Percentiles rank a stretch among this genome's conserved stretches.
phyloP scores from a whole-genome alignment of 2,888 invertebrate species.

The Mythimna impura region DNA sequence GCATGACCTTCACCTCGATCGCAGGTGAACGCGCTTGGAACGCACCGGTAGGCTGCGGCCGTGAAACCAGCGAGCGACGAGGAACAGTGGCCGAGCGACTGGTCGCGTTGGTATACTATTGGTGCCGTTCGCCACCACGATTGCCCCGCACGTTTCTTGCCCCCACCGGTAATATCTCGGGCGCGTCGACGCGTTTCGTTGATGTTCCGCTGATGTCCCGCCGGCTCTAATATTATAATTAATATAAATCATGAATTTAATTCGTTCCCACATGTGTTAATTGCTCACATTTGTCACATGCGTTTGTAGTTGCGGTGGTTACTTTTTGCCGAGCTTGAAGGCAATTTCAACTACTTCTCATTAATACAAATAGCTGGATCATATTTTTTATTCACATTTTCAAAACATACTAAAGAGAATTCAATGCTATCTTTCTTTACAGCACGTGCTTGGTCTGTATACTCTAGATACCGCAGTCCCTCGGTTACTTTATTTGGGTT shows the following conservation, averaged over 20 bases:
- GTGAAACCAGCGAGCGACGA: not conserved
- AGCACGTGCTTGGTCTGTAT: slow-evolving; percentile 27
- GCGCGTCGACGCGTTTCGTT: slow-evolving; percentile 65
- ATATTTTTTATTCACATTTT: no score
- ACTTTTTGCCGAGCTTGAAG: slow-evolving; percentile 12
- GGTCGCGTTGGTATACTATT: not conserved
- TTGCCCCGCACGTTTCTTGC: not conserved
- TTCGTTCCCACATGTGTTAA: slow-evolving; percentile 21
- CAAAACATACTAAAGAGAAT: not conserved
- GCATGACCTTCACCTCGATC: slow-evolving; percentile 88
- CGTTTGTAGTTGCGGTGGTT: slow-evolving; percentile 1
- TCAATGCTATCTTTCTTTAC: not conserved
- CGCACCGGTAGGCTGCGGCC: slow-evolving; percentile 62
- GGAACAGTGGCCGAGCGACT: not conserved
- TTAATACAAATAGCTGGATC: not conserved
- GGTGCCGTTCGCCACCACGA: not conserved
- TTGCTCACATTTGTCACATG: slow-evolving; percentile 46
- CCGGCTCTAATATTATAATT: slow-evolving; percentile 16
- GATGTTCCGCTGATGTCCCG: slow-evolving; percentile 55
- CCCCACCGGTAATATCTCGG: slow-evolving; percentile 66
- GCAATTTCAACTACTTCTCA: not conserved
- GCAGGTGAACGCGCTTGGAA: slow-evolving; percentile 83
- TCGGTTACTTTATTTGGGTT: slow-evolving; percentile 43
- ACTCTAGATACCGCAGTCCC: slow-evolving; percentile 15
- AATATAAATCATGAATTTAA: slow-evolving; percentile 45